Percentiles rank a stretch among this genome's conserved stretches.
Conservation (phyloP, 2,797 vertebrate species). For the Tenualosa ilisha region DNA sequence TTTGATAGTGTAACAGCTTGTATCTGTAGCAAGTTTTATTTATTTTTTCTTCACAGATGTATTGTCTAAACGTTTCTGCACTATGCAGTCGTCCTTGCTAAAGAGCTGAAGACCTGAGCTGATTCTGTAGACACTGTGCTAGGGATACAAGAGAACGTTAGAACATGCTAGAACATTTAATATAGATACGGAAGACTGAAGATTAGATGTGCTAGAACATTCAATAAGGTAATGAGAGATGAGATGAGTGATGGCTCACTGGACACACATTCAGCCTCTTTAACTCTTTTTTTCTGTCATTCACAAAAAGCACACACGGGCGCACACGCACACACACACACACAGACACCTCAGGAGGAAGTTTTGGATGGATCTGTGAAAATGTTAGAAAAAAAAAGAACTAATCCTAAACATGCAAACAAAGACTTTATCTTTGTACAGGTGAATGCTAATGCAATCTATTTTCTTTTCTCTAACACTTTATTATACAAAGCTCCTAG, state of each 20-base stretch:
- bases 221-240: no score
- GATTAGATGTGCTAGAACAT: no score
- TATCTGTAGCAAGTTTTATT: neutral
- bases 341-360: slow-evolving; percentile 25
- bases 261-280: neutral
- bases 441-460: slow-evolving; percentile 59
- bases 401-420: slow-evolving; percentile 36
- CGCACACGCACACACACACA: neutral
- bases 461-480: slow-evolving; percentile 71
- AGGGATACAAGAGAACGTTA: neutral
- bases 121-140: neutral
- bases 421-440: slow-evolving; percentile 61
- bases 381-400: slow-evolving; percentile 42
- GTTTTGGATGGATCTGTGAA: slow-evolving; percentile 52
- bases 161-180: neutral
- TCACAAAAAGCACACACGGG: neutral
- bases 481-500: slow-evolving; percentile 34
- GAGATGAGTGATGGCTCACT: neutral
- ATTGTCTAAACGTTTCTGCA: neutral
- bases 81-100: neutral
- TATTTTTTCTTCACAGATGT: neutral
- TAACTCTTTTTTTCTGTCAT: neutral
- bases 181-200: no score
- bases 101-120: neutral
- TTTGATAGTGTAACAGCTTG: neutral